Base-by-base conservation (phyloP, 2,888 invertebrate genomes). In the Dendrolimus pini region DNA sequence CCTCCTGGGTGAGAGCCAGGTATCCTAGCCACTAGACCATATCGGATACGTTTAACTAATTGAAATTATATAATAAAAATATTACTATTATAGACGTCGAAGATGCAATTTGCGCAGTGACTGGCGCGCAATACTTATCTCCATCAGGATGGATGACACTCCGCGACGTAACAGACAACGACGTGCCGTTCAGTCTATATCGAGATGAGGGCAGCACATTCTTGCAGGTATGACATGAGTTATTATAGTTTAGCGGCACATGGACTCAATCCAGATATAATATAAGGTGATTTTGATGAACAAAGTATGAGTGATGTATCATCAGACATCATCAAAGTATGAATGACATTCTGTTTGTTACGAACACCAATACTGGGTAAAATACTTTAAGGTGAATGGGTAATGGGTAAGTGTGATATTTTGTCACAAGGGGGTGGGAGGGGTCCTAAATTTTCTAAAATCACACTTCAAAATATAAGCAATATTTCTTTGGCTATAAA, bases 101-200 rank as follows among this genome's bases (percentile, higher is more conserved):
- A 61, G 94, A 94, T 41, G 96, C 96, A 6, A 93, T 96, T 12
- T 97, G 97, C 77, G 96, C 95, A 1, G 95, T 97, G 59, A 95
- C 96, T 2, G 95, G 95, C 59, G 95, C 96, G 9, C 96, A 96
- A 80, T 96, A 95, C 80, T 86, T 97, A 63, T 94, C 96, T 0
- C 89, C 93, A 52, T 92, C 93, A 9, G 97, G 97, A 59, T 97
- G 97, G 97, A 92, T 94, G 60, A 96, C 95, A 63, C 83, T 96
- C 41, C 91, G 95, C 60, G 96, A 96, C 81, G 92, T 94, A 18
- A 83, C 94, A 1, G 94, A 95, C 75, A 92, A 94, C 7, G 96
- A 95, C 71, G 94, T 95, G 60, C 96, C 96, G 1, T 96, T 96
- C 72, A 91, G 95, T 61, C 89, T 97, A 57, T 96, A 95, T 70